phyloP scores from a whole-genome alignment of 1,140 invertebrate species.

The Ostrea denselamellosa region DNA sequence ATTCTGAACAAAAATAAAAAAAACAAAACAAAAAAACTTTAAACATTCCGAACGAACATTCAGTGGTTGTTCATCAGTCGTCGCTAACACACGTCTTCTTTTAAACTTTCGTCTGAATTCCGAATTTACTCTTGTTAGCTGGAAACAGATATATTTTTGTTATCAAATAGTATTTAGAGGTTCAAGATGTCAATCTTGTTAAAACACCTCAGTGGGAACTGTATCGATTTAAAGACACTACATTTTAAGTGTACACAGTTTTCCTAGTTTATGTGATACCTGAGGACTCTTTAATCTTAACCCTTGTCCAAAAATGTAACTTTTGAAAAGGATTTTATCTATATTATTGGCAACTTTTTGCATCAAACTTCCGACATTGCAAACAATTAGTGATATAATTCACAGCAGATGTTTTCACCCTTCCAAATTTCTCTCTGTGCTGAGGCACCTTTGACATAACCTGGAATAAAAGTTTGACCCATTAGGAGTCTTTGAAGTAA shows the following conservation, averaged over 20 bases:
- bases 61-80: not conserved
- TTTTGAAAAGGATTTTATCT: conserved; percentile 40
- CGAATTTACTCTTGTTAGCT: conserved; percentile 2
- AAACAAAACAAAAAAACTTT: not conserved
- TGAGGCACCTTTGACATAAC: not conserved
- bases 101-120: conserved; percentile 29
- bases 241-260: conserved; percentile 4
- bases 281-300: conserved; percentile 31
- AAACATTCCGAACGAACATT: not conserved
- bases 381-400: conserved; percentile 39
- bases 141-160: conserved; percentile 26
- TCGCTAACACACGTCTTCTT: conserved; percentile 4
- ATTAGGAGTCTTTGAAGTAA: conserved; percentile 26
- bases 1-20: not conserved
- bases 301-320: not conserved
- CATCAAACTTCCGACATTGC: conserved; percentile 34
- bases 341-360: not conserved
- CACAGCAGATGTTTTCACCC: conserved; percentile 24
- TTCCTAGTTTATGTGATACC: not conserved
- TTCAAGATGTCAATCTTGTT: conserved; percentile 38
- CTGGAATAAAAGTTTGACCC: conserved; percentile 27
- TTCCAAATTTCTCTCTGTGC: conserved; percentile 9
- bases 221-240: conserved; percentile 38
- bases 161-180: conserved; percentile 38
- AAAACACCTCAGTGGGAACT: conserved; percentile 36